Evolutionary conservation across 2,797 vertebrate genomes (phyloP), one percentile per base, ranked within the genome.

Genomic region (Betta splendens): DNA sequence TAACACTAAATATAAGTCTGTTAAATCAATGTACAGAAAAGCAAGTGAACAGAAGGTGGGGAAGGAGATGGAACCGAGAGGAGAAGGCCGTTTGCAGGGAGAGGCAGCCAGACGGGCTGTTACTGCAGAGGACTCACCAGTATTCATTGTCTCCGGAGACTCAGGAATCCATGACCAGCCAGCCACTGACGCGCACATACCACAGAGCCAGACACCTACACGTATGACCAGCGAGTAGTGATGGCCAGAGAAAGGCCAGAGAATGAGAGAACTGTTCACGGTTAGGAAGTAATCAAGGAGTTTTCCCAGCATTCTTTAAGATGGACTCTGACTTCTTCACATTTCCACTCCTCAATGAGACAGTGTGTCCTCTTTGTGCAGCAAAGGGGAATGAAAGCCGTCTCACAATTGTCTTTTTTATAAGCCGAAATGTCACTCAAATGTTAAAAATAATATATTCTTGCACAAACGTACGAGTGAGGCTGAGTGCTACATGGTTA

Each of bases 251-350:
- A 44, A 23, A 20, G 29, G 46, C 59, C 58, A 56, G 18, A 80
- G 75, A 82, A 85, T 79, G 77, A 54, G 59, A 42, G 64, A 53
- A 66, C 63, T 87, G 84, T 87, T 83, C 72, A 28, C 36, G 36
- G 48, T 48, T 54, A 66, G 63, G 65, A 77, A 80, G 60, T 73
- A 77, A 87, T 83, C 67, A 75, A 87, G 81, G 72, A 81, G 64
- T 52, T 72, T 80, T 84, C 57, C 65, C 75, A 70, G 71, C 86
- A 90, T 91, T 91, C 88, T 84, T 89, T 42, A 60, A 47, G 74
- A 72, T 78, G 86, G 88, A 92, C 89, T 89, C 63, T 83, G 88
- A 90, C 87, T 85, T 84, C 66, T 87, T 88, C 85, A 89, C 88
- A 90, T 91, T 89, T 90, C 69, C 79, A 44, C 64, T 77, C 61